Evolutionary conservation across 2,113 vertebrate species (phyloP).

Genomic region (Cebidichthys violaceus): DNA sequence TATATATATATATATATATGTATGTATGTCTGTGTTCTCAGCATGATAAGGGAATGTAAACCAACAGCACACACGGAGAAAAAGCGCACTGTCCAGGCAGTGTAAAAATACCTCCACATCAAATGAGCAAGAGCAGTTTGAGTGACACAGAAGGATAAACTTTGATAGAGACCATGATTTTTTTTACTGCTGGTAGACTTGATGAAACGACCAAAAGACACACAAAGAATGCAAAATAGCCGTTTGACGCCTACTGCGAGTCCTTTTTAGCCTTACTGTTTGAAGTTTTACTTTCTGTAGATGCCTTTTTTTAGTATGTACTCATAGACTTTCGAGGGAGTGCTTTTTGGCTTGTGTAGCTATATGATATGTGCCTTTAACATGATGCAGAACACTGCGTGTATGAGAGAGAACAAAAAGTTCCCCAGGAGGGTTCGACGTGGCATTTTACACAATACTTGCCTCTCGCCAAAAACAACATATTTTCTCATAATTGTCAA

Average conservation of each 20-base stretch:
- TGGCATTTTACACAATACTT: conserved; percentile 35
- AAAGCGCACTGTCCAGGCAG: neutral
- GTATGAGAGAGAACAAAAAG: conserved; percentile 37
- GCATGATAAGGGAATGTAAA: conserved; percentile 68
- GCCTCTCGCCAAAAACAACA: conserved; percentile 57
- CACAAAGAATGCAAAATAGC: conserved; percentile 14
- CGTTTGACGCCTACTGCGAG: neutral
- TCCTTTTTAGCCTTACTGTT: neutral
- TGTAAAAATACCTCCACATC: conserved; percentile 28
- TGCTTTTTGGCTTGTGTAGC: conserved; percentile 36
- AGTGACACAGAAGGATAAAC: conserved; percentile 6
- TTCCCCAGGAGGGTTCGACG: conserved; percentile 28
- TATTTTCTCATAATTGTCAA: conserved; percentile 48
- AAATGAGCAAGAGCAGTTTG: conserved; percentile 27
- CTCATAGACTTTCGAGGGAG: conserved; percentile 41
- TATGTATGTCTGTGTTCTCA: conserved; percentile 48
- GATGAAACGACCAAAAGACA: conserved; percentile 34
- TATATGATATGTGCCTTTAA: conserved; percentile 23
- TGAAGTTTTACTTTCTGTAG: conserved; percentile 18
- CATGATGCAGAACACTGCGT: conserved; percentile 44
- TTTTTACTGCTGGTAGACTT: conserved; percentile 9
- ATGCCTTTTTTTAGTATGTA: conserved; percentile 35
- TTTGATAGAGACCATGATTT: conserved; percentile 17
- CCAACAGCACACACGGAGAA: conserved; percentile 38
- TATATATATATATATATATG: neutral